Base-by-base conservation (phyloP, 2,113 vertebrate genomes). In the Mobula birostris region DNA sequence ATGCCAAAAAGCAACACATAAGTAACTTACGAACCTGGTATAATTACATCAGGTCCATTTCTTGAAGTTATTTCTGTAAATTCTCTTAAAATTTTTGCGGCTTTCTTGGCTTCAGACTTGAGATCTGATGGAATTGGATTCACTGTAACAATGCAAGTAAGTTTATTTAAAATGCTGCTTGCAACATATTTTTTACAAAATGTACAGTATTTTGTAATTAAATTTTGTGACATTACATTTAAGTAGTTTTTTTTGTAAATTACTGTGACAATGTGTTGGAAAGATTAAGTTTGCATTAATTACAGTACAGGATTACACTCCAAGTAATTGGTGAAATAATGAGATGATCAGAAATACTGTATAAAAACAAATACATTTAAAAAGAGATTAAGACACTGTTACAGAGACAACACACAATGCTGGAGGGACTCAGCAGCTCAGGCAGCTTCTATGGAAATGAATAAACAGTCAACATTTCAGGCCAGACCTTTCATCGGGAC, bases 91-190 rank as follows among this genome's bases (percentile, higher is more conserved):
- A 99, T 99, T 97, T 98, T 99, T 94, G 98, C 98, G 40, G 98
- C 98, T 94, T 99, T 99, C 96, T 98, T 99, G 29, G 98, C 96
- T 97, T 99, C 99, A 1, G 99, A 99, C 95, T 97, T 98, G 95
- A 99, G 94, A 94, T 98, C 98, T 92, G 98, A 97, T 83, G 99
- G 99, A 95, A 99, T 98, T 36, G 99, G 98, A 94, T 97, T 99
- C 99, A 99, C 99, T 99, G 94, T 21, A 78, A 95, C 79, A 96
- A 96, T 94, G 95, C 29, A 95, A 15, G 9, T 93, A 0, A 29
- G 48, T 48, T 66, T 74, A 74, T 72, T 93, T 72, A 12, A 19
- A 93, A 56, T 40, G 9, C 40, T 74, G 56, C 29, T 93, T 48
- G 40, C 40, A 56, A 93, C 3, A 74, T 61, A 48, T 17, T 56